Evolutionary conservation across 2,888 invertebrate genomes (phyloP), one percentile per base, ranked within the genome.

Genomic region (Scaptomyza cyrtandrae): DNA sequence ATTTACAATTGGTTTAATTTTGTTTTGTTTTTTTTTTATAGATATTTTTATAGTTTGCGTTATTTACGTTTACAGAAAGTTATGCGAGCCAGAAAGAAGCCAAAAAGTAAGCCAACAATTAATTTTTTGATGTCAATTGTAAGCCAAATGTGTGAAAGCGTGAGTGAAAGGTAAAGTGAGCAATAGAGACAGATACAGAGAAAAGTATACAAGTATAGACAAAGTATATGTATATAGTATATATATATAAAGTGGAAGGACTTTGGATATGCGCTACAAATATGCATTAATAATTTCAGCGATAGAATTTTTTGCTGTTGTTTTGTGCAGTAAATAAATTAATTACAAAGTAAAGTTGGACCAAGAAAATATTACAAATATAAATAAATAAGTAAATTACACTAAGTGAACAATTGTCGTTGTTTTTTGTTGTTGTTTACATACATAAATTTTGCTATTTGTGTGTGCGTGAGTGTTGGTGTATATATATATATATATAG

Each of bases 81-180:
- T 78, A 76, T 74, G 80, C 53, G 61, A 87, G 80, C 77, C 79
- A 86, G 67, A 85, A 71, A 57, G 64, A 60, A 65, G 60, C 68
- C 60, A 70, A 65, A 60, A 68, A 69, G 24, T 59, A 64, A 64
- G 63, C 55, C 59, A 80, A 68, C 50, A 71, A 69, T 71, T 72
- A 76, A 64, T 71, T 73, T 52, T 48, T 62, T 65, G 61, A 68
- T 72, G 75, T 85, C 67, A 78, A 87, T 87, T 82, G 88, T 87
- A 79, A 79, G 88, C 88, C 86, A 85, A 75, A 82, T 86, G 83
- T 85, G 68, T 82, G 83, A 86, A 78, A 84, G 85, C 83, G 75
- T 78, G 66, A 84, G 68, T 68, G 59, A 72, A 61, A 68, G 71
- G 63, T 65, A 65, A 70, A 74, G 64, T 68, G 67, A 72, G 70